Base-by-base conservation (phyloP, 2,888 invertebrate genomes). In the Drosophila mimetica region DNA sequence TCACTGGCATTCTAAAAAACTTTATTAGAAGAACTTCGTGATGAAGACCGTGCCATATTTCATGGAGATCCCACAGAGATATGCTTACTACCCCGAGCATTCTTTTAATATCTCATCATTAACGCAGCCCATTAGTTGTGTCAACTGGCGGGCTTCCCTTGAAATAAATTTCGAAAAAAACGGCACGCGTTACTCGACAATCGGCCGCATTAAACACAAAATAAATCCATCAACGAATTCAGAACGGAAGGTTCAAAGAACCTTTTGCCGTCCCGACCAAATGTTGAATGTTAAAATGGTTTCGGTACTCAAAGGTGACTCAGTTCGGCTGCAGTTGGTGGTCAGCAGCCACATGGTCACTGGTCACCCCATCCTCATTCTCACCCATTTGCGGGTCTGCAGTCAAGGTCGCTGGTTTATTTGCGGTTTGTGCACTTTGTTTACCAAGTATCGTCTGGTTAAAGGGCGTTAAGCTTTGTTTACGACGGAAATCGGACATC, bases 391-490 rank as follows among this genome's bases (percentile, higher is more conserved):
- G 47, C 16, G 39, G 46, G 48, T 50, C 55, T 67, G 83, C 86
- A 82, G 60, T 87, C 82, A 82, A 82, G 82, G 82, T 87, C 82
- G 52, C 41, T 78, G 71, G 69, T 77, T 84, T 81, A 81, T 86
- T 78, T 86, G 78, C 85, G 86, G 78, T 77, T 72, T 66, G 55
- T 58, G 76, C 73, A 75, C 71, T 70, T 58, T 74, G 83, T 67
- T 79, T 69, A 64, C 59, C 85, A 73, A 64, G 54, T 42, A 53
- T 52, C 30, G 37, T 50, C 51, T 69, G 80, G 69, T 74, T 58
- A 72, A 51, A 76, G 46, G 64, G 67, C 42, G 63, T 79, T 79
- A 85, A 85, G 86, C 79, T 71, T 87, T 82, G 87, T 82, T 82
- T 85, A 82, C 77, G 86, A 53, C 41, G 53, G 25, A 9, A 59